A percentile compares a stretch with the other conserved stretches of the same genome.
Evolutionary conservation across 2,113 vertebrate species (phyloP).

Genomic region (Tichodroma muraria): DNA sequence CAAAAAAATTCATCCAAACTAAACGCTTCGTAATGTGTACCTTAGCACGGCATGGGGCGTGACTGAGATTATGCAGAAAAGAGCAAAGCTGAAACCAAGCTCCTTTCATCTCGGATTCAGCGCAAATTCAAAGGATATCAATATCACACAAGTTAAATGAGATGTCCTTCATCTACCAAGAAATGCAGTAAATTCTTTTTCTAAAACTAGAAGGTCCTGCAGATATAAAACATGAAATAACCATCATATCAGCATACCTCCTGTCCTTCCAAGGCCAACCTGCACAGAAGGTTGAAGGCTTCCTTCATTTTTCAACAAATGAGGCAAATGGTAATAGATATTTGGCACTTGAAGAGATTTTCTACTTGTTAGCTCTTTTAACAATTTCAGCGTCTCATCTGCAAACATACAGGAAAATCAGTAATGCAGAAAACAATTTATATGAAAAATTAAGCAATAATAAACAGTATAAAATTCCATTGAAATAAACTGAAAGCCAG

Average conservation of each 20-base stretch:
- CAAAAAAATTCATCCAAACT: background rate
- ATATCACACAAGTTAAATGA: background rate
- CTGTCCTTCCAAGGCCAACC: conserved; percentile 87
- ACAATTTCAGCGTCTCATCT: conserved; percentile 93
- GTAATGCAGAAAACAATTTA: background rate
- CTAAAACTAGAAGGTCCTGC: background rate
- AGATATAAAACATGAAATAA: background rate
- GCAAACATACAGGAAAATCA: conserved; percentile 39
- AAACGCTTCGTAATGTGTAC: background rate
- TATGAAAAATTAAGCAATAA: background rate
- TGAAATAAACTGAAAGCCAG: background rate
- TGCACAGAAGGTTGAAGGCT: conserved; percentile 95
- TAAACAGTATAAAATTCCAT: background rate
- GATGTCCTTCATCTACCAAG: background rate
- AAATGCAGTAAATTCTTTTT: background rate
- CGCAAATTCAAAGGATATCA: background rate
- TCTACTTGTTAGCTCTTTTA: conserved; percentile 89
- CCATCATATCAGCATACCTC: conserved; percentile 73
- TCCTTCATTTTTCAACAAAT: conserved; percentile 94
- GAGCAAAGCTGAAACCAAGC: conserved; percentile 1
- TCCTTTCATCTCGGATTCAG: background rate
- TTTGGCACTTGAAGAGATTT: conserved; percentile 97
- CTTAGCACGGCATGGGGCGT: background rate
- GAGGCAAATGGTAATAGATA: conserved; percentile 98
- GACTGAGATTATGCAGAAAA: background rate